phyloP scores from a whole-genome alignment of 1,140 invertebrate genomes.

The Parapsyche elsis region DNA sequence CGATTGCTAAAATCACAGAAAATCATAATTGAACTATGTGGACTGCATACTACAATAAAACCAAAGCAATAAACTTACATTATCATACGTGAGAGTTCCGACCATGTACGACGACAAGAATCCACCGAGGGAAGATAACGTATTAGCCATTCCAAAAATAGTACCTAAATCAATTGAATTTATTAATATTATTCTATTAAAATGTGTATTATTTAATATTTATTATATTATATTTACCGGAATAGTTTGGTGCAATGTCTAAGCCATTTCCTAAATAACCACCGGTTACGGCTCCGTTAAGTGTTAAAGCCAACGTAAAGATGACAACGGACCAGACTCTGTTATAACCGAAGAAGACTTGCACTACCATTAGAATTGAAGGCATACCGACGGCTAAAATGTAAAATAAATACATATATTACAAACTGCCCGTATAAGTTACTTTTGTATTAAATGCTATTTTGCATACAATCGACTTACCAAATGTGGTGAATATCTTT shows the following conservation, averaged over 20 bases:
- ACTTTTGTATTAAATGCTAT: not conserved
- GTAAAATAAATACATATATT: constrained; percentile 20
- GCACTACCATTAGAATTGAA: constrained; percentile 76
- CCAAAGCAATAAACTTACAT: constrained; percentile 67
- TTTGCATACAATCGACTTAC: constrained; percentile 60
- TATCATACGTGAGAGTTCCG: constrained; percentile 80
- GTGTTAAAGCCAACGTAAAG: constrained; percentile 81
- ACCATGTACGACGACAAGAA: constrained; percentile 87
- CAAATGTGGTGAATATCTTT: constrained; percentile 75
- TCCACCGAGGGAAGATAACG: constrained; percentile 87
- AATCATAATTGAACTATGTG: not conserved
- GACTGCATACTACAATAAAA: not conserved
- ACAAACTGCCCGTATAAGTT: not conserved
- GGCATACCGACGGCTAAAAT: constrained; percentile 71
- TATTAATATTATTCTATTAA: too few relatives aligned
- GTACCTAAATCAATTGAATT: too few relatives aligned
- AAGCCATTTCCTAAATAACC: constrained; percentile 90
- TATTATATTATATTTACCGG: constrained; percentile 69
- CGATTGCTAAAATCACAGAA: constrained; percentile 72
- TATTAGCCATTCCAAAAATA: constrained; percentile 92
- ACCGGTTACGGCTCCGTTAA: constrained; percentile 86
- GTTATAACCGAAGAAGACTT: constrained; percentile 77
- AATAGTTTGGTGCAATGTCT: constrained; percentile 91
- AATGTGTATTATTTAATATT: too few relatives aligned
- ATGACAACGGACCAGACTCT: constrained; percentile 77